A percentile compares a stretch with the other conserved stretches of the same genome.
phyloP scores from a whole-genome alignment of 2,113 vertebrate species.

The Arothron firmamentum region DNA sequence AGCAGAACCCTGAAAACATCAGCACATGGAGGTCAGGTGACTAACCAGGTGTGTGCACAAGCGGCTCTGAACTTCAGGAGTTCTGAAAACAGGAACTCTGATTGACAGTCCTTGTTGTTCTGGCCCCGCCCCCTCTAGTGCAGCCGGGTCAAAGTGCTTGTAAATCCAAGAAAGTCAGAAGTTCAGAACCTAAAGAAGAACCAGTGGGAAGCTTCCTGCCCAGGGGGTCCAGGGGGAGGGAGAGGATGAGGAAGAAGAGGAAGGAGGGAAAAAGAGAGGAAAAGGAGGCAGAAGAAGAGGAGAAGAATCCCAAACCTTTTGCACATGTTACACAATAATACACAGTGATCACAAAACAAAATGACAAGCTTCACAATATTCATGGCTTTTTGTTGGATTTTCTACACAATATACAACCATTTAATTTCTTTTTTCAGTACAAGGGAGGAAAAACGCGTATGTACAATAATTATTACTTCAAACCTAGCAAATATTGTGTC shows the following conservation, averaged over 20 bases:
- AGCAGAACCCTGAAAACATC: background rate
- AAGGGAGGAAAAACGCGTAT: slow-evolving; percentile 83
- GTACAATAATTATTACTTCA: slow-evolving; percentile 85
- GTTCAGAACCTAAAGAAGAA: background rate
- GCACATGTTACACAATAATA: slow-evolving; percentile 90
- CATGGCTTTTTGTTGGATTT: slow-evolving; percentile 91
- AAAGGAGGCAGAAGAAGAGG: slow-evolving; percentile 2
- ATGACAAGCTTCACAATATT: slow-evolving; percentile 96
- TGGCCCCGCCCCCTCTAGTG: no score
- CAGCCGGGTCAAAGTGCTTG: background rate
- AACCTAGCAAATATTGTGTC: slow-evolving; percentile 80
- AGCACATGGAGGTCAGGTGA: no score
- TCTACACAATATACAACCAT: slow-evolving; percentile 93
- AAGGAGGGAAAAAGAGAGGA: background rate
- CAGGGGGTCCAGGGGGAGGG: slow-evolving; percentile 51
- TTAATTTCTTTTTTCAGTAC: slow-evolving; percentile 82
- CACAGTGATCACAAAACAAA: slow-evolving; percentile 94
- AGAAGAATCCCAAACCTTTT: slow-evolving; percentile 83
- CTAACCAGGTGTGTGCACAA: no score
- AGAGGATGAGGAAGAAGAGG: background rate
- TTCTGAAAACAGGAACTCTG: no score
- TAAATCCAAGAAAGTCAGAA: no score
- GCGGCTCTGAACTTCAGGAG: no score
- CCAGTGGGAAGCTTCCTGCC: slow-evolving; percentile 59
- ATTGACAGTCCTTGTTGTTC: no score